Conservation (phyloP, 2,888 invertebrate genomes). For the Bursaphelenchus okinawaensis region DNA sequence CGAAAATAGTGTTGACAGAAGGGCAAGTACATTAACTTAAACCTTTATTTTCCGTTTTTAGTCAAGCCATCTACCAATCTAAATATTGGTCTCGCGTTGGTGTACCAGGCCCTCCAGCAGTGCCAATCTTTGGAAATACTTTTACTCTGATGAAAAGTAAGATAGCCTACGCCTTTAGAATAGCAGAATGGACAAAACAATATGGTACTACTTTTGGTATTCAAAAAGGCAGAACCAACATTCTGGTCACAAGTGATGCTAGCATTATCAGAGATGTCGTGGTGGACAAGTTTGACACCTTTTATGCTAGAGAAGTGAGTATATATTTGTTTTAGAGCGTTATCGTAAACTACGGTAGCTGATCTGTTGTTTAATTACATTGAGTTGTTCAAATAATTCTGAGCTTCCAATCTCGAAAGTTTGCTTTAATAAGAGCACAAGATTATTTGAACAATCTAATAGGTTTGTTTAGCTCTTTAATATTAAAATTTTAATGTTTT, state of each 20-base stretch:
- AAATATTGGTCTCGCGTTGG: slow-evolving; percentile 43
- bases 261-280: slow-evolving; percentile 59
- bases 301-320: slow-evolving; percentile 59
- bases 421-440: no score
- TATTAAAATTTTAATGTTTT: neutral
- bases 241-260: slow-evolving; percentile 59
- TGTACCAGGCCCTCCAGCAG: slow-evolving; percentile 35
- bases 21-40: no score
- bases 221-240: slow-evolving; percentile 32
- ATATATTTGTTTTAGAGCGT: no score
- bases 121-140: slow-evolving; percentile 36
- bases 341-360: no score
- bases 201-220: slow-evolving; percentile 34
- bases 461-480: no score
- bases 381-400: no score
- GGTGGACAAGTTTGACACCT: slow-evolving; percentile 59
- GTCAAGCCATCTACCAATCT: slow-evolving; percentile 17
- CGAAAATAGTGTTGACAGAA: no score
- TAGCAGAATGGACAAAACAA: slow-evolving; percentile 40
- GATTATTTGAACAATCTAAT: no score
- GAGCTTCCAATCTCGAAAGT: no score
- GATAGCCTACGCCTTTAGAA: neutral
- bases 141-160: slow-evolving; percentile 20
- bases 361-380: no score
- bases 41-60: no score